A percentile compares a stretch with the other conserved stretches of the same genome.
phyloP scores from a whole-genome alignment of 2,888 invertebrate species.

The Drosophila fungiperda region DNA sequence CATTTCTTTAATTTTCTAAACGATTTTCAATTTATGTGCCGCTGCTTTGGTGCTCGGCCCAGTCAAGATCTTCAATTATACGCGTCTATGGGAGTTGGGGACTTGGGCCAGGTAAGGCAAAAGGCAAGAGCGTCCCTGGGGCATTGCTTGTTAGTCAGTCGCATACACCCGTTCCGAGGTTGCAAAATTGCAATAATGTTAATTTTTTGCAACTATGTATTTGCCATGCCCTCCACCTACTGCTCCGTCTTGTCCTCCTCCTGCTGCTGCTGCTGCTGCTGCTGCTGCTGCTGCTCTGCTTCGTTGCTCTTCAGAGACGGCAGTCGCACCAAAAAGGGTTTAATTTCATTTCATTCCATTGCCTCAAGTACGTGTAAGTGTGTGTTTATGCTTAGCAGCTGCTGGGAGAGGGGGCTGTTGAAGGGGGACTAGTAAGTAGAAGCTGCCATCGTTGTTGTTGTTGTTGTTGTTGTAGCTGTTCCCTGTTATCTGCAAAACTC shows the following conservation, averaged over 20 bases:
- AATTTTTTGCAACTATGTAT: constrained; percentile 70
- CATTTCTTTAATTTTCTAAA: constrained; percentile 69
- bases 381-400: constrained; percentile 74
- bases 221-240: constrained; percentile 41
- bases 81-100: constrained; percentile 15
- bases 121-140: constrained; percentile 39
- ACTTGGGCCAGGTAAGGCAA: constrained; percentile 38
- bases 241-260: neutral
- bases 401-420: constrained; percentile 7
- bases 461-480: constrained; percentile 28
- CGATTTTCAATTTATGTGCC: constrained; percentile 69
- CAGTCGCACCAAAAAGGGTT: constrained; percentile 74
- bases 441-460: constrained; percentile 44
- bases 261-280: neutral
- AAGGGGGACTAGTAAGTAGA: constrained; percentile 19
- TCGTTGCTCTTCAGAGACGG: constrained; percentile 28
- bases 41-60: constrained; percentile 7
- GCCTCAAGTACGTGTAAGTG: constrained; percentile 77
- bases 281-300: constrained; percentile 3
- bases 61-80: constrained; percentile 62
- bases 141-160: constrained; percentile 57
- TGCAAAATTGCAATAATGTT: constrained; percentile 73
- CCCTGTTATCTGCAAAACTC: constrained; percentile 77
- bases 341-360: constrained; percentile 76
- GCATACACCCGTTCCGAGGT: constrained; percentile 30